Evolutionary conservation across 2,113 vertebrate species (phyloP).

Genomic region (Hemibagrus wyckioides): DNA sequence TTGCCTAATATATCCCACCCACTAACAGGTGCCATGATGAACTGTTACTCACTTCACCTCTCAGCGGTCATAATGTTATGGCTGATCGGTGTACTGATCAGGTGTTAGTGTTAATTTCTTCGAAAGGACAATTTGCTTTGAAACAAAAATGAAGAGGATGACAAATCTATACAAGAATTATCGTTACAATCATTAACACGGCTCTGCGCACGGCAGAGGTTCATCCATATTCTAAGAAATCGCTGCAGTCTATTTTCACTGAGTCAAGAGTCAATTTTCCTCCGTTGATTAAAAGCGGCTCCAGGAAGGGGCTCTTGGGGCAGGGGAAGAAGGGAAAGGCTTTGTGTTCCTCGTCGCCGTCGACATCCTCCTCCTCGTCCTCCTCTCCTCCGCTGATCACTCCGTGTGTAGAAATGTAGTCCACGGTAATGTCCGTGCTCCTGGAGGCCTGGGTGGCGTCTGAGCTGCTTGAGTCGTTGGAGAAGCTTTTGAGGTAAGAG

Average conservation of each 20-base stretch:
- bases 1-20: too few relatives aligned
- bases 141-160: neutral
- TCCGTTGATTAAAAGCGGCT: constrained; percentile 50
- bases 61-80: too few relatives aligned
- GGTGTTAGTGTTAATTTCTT: constrained; percentile 32
- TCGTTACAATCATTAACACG: neutral
- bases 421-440: constrained; percentile 62
- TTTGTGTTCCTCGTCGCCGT: constrained; percentile 39
- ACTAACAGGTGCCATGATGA: too few relatives aligned
- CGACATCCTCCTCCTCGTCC: constrained; percentile 48
- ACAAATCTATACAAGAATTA: neutral
- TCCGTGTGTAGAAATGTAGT: constrained; percentile 67
- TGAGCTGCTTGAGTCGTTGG: constrained; percentile 69
- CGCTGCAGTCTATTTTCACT: constrained; percentile 72
- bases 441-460: constrained; percentile 63
- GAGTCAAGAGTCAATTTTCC: constrained; percentile 71
- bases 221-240: constrained; percentile 58
- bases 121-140: neutral
- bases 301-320: constrained; percentile 50
- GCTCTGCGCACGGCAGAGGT: neutral
- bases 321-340: constrained; percentile 60
- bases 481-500: constrained; percentile 73
- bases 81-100: too few relatives aligned
- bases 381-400: constrained; percentile 33
- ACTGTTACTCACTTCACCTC: too few relatives aligned